A percentile compares a stretch with the other conserved stretches of the same genome.
These are phyloP conservation scores for Enteromius unitaeniatus DNA, from an alignment of 2,797 vertebrate species.

Conservation along the genomic window DNA sequence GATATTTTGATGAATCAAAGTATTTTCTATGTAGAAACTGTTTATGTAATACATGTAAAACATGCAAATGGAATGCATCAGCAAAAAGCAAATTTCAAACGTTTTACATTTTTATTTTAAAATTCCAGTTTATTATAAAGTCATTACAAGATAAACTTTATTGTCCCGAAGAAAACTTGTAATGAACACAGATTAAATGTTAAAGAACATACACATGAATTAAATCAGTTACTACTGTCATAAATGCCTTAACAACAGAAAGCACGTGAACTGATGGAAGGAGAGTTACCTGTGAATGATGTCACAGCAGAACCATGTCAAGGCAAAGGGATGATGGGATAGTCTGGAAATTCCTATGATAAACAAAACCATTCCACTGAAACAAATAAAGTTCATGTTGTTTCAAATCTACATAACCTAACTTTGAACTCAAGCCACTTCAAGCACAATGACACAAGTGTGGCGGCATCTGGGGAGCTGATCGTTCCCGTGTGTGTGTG, in stretches of 20 bases:
- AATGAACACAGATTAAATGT: not conserved
- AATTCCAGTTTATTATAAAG: not conserved
- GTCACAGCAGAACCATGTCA: slow-evolving; percentile 37
- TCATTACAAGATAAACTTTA: no score
- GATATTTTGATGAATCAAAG: no score
- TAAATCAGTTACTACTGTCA: not conserved
- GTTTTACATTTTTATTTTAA: not conserved
- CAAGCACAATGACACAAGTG: slow-evolving; percentile 58
- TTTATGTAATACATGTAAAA: no score
- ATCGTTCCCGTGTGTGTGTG: slow-evolving; percentile 36
- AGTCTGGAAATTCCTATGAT: slow-evolving; percentile 52
- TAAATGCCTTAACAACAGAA: slow-evolving; percentile 33
- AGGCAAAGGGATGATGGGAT: slow-evolving; percentile 35
- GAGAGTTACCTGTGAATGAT: slow-evolving; percentile 74
- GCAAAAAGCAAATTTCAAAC: not conserved
- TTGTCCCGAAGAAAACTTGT: no score
- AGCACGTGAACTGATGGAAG: slow-evolving; percentile 10
- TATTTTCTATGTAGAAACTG: no score
- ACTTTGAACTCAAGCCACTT: slow-evolving; percentile 41
- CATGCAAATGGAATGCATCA: not conserved
- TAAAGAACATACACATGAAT: not conserved
- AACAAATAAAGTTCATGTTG: slow-evolving; percentile 44
- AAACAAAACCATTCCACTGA: slow-evolving; percentile 11
- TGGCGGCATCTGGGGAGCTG: slow-evolving; percentile 44
- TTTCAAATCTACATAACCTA: slow-evolving; percentile 42